Percentiles rank a stretch among this genome's conserved stretches.
These are phyloP conservation scores for Trissoscelio sp. DNA, from an alignment of 2,888 invertebrate species.

Conservation along the genomic window DNA sequence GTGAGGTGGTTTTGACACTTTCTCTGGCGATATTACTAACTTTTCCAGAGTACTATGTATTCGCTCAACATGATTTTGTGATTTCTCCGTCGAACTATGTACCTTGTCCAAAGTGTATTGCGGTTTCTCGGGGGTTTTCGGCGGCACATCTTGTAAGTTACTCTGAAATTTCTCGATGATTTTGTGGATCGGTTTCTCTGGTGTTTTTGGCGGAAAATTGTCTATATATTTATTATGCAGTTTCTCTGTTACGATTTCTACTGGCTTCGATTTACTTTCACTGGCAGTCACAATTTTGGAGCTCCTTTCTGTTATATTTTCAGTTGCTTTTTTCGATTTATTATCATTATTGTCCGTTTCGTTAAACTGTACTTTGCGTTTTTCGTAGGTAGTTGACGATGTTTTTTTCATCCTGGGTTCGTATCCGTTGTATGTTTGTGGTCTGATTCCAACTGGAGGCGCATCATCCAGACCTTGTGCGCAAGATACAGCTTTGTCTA, in stretches of 20 bases:
- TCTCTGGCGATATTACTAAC: conserved; percentile 23
- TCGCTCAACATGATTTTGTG: conserved; percentile 34
- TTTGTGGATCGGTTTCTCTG: conserved; percentile 39
- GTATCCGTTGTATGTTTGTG: conserved; percentile 87
- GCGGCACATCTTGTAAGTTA: background rate
- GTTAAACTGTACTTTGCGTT: conserved; percentile 76
- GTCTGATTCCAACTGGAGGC: conserved; percentile 84
- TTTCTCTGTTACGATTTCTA: conserved; percentile 23
- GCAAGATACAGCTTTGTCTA: conserved; percentile 91
- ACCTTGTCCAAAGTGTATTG: conserved; percentile 18
- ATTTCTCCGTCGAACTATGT: conserved; percentile 21
- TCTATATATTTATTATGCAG: conserved; percentile 16
- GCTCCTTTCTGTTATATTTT: conserved; percentile 16
- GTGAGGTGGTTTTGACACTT: conserved; percentile 21
- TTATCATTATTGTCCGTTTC: conserved; percentile 65
- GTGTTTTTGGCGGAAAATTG: conserved; percentile 15
- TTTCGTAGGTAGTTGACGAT: conserved; percentile 62
- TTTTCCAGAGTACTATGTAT: conserved; percentile 49
- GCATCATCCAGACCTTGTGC: conserved; percentile 89
- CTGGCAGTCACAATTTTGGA: conserved; percentile 4
- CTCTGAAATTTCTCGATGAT: conserved; percentile 31
- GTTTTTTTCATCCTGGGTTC: conserved; percentile 75
- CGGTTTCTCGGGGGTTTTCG: conserved; percentile 25
- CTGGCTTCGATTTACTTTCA: conserved; percentile 32
- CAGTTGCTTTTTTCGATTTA: conserved; percentile 24